phyloP scores from a whole-genome alignment of 2,113 vertebrate species.

The Lepus europaeus region DNA sequence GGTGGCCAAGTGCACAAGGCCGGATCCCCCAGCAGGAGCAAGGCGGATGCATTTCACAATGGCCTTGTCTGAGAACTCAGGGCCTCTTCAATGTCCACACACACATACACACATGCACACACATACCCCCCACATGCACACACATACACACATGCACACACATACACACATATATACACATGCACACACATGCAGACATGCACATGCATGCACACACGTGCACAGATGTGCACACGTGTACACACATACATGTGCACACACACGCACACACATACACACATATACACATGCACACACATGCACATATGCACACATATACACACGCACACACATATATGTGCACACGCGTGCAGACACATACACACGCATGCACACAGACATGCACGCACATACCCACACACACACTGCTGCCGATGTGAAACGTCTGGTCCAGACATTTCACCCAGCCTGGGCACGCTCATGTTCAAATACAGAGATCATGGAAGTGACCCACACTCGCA shows the following conservation, averaged over 20 bases:
- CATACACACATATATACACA: not conserved
- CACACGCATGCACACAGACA: not conserved
- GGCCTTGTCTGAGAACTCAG: not conserved
- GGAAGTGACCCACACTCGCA: not conserved
- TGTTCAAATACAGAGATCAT: not conserved
- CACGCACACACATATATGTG: not conserved
- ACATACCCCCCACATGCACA: not conserved
- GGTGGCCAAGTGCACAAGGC: not conserved
- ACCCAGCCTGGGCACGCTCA: not conserved
- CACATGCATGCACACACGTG: not conserved
- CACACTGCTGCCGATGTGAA: not conserved
- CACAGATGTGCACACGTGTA: not conserved
- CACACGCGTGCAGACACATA: no score
- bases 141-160: not conserved
- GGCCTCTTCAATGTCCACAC: not conserved
- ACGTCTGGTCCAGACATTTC: not conserved
- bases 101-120: not conserved
- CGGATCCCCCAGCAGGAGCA: not conserved
- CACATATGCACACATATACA: not conserved
- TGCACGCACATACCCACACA: not conserved
- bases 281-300: not conserved
- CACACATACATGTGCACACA: not conserved
- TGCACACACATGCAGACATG: not conserved
- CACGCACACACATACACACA: not conserved
- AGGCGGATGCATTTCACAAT: not conserved